These are phyloP conservation scores for Vulpes vulpes DNA, from an alignment of 2,113 vertebrate species.

Conservation along the genomic window DNA sequence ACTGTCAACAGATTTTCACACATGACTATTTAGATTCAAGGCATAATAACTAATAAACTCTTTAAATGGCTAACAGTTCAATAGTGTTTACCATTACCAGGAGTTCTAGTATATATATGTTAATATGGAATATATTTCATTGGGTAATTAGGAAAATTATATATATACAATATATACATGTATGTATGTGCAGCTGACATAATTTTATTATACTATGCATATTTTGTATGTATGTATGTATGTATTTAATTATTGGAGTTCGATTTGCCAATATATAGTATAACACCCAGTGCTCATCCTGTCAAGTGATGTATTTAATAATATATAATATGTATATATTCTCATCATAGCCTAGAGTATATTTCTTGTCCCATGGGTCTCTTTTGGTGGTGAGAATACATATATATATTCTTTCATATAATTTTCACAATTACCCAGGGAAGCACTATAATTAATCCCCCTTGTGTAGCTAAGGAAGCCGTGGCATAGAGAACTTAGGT, in stretches of 20 bases:
- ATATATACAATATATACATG: not conserved
- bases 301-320: not conserved
- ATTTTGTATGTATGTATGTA: not conserved
- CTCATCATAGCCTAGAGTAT: not conserved
- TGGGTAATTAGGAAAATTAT: not conserved
- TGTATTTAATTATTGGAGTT: too few species aligned
- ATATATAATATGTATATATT: not conserved
- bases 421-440: not conserved
- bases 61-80: conserved; percentile 5
- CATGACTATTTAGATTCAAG: not conserved
- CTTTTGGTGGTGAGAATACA: not conserved
- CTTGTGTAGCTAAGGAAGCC: not conserved
- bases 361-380: not conserved
- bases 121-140: not conserved
- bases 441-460: not conserved
- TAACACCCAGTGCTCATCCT: too few species aligned
- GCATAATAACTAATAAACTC: not conserved
- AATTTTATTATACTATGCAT: not conserved
- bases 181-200: not conserved
- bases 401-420: not conserved
- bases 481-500: not conserved
- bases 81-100: not conserved
- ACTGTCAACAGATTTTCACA: not conserved
- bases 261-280: too few species aligned
- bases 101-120: not conserved